Conservation (phyloP, 2,797 vertebrate species). For the Pelobates cultripes region DNA sequence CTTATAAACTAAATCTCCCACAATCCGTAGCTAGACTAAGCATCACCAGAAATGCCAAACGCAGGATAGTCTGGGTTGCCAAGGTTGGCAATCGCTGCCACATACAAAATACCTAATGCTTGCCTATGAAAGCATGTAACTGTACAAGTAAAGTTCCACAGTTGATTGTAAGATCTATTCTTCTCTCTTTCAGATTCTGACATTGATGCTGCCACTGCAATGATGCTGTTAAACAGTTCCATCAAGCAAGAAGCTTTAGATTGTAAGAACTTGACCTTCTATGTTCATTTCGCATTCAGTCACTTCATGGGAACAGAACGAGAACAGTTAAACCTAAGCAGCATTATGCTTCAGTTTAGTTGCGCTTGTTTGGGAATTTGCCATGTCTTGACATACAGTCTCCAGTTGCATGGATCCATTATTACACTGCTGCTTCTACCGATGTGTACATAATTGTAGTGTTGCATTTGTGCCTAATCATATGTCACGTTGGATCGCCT, state of each 20-base stretch:
- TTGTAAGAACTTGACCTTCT: constrained; percentile 81
- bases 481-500: not conserved
- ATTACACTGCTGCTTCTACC: not conserved
- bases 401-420: constrained; percentile 6
- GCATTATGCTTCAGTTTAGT: not conserved
- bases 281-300: not conserved
- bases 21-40: too few relatives aligned
- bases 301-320: not conserved
- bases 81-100: too few relatives aligned
- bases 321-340: not conserved
- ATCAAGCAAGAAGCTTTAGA: constrained; percentile 93
- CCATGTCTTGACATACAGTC: not conserved
- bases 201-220: constrained; percentile 98
- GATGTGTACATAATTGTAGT: not conserved
- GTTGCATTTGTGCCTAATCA: not conserved
- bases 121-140: too few relatives aligned
- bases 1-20: too few relatives aligned
- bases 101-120: too few relatives aligned
- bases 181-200: constrained; percentile 88
- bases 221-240: constrained; percentile 99
- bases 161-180: not conserved
- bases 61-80: too few relatives aligned
- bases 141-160: too few relatives aligned
- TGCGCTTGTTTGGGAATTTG: not conserved
- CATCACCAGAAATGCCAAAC: too few relatives aligned